Percentiles rank a stretch among this genome's conserved stretches.
These are phyloP conservation scores for Mayetiola destructor DNA, from an alignment of 2,888 invertebrate species.

Conservation along the genomic window DNA sequence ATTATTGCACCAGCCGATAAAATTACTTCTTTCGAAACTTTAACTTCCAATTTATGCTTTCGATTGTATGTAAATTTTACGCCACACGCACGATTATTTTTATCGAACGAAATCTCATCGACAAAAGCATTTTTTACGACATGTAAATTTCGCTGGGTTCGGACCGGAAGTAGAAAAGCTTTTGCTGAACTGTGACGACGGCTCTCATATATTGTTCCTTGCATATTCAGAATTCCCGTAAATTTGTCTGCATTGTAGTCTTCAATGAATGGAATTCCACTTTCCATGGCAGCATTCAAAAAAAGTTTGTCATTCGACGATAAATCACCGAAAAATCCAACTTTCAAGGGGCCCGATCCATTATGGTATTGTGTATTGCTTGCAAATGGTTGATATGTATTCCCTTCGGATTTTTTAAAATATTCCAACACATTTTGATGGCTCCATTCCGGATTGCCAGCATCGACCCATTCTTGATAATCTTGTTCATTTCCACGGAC, in stretches of 20 bases:
- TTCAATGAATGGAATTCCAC: constrained; percentile 46
- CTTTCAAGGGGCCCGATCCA: constrained; percentile 43
- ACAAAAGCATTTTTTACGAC: constrained; percentile 44
- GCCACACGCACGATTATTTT: constrained; percentile 33
- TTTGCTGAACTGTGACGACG: constrained; percentile 59
- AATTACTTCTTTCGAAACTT: constrained; percentile 53
- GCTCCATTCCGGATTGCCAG: constrained; percentile 51
- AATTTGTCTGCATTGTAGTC: constrained; percentile 49
- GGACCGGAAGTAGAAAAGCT: constrained; percentile 45
- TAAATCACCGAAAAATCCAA: constrained; percentile 37
- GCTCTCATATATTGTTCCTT: constrained; percentile 45
- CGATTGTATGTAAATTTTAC: constrained; percentile 37
- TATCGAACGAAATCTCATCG: constrained; percentile 40
- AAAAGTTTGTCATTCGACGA: constrained; percentile 42
- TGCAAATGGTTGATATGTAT: no score
- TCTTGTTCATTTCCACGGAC: constrained; percentile 47
- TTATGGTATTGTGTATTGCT: constrained; percentile 43
- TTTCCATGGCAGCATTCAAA: constrained; percentile 44
- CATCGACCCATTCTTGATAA: constrained; percentile 46
- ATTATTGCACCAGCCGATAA: constrained; percentile 67
- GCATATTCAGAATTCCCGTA: constrained; percentile 50
- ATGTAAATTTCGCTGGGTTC: constrained; percentile 41
- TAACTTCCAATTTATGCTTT: constrained; percentile 37
- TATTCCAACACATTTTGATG: constrained; percentile 63
- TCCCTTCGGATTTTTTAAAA: constrained; percentile 67